Conservation (phyloP, 1,140 invertebrate genomes). For the Latrodectus geometricus region DNA sequence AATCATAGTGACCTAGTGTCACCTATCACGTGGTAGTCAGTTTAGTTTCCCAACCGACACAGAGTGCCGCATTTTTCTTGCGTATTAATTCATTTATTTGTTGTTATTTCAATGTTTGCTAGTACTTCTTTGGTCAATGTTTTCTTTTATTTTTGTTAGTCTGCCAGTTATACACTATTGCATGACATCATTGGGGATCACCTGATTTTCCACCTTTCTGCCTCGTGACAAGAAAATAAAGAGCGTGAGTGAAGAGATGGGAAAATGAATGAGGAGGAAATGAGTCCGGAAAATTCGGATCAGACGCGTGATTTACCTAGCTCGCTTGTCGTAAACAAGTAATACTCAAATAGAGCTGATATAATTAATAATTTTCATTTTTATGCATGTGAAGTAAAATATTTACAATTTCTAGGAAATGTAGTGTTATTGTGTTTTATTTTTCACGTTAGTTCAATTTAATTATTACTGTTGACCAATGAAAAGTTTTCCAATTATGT, state of each 20-base stretch:
- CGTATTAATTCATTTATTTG: conserved; percentile 3
- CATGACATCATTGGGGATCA: conserved; percentile 5
- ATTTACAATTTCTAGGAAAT: no score
- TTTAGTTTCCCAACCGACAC: neutral
- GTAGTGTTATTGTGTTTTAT: no score
- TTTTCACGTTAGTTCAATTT: no score
- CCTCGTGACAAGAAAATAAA: conserved; percentile 24
- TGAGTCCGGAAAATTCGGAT: neutral
- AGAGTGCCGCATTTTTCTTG: neutral
- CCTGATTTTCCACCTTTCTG: conserved; percentile 38
- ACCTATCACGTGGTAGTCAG: conserved; percentile 44
- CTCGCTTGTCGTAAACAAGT: neutral
- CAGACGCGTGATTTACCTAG: neutral
- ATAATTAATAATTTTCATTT: neutral
- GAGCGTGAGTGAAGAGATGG: neutral
- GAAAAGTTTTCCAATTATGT: no score
- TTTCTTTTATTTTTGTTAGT: conserved; percentile 26
- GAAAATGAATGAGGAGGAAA: neutral
- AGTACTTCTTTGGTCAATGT: neutral
- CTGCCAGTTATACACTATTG: conserved; percentile 20
- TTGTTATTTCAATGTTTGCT: conserved; percentile 43
- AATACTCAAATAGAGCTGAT: neutral
- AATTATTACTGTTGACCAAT: no score
- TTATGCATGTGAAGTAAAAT: no score
- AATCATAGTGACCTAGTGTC: conserved; percentile 52